Percentiles rank a stretch among this genome's conserved stretches.
phyloP scores from a whole-genome alignment of 2,888 invertebrate species.

The Eilema depressum region DNA sequence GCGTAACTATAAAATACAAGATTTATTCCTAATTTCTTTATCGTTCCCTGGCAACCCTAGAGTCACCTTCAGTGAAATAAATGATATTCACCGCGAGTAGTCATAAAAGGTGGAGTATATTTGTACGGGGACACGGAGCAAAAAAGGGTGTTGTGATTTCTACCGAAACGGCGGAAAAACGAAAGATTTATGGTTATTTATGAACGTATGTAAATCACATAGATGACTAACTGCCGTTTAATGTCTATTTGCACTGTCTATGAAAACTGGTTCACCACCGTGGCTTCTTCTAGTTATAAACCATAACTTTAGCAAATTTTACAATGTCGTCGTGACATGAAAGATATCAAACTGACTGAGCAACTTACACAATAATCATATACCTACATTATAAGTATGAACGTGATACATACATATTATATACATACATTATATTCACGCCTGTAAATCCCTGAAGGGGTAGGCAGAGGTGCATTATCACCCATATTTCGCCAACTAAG shows the following conservation, averaged over 20 bases:
- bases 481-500: no score
- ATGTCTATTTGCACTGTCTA: background rate
- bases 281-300: no score
- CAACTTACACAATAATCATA: no score
- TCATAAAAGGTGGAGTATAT: slow-evolving; percentile 1
- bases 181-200: background rate
- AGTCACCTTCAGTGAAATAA: background rate
- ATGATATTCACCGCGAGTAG: background rate
- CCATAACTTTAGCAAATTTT: no score
- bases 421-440: no score
- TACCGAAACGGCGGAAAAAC: background rate
- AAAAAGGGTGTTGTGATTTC: background rate
- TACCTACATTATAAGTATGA: no score
- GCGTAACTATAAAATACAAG: no score
- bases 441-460: no score
- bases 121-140: background rate
- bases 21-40: background rate
- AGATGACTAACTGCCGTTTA: background rate
- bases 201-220: slow-evolving; percentile 1
- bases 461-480: no score
- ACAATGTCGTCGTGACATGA: no score
- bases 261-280: background rate
- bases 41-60: background rate
- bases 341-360: no score
- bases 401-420: no score